These are phyloP conservation scores for Scyliorhinus canicula DNA, from an alignment of 2,797 vertebrate genomes.

Conservation along the genomic window DNA sequence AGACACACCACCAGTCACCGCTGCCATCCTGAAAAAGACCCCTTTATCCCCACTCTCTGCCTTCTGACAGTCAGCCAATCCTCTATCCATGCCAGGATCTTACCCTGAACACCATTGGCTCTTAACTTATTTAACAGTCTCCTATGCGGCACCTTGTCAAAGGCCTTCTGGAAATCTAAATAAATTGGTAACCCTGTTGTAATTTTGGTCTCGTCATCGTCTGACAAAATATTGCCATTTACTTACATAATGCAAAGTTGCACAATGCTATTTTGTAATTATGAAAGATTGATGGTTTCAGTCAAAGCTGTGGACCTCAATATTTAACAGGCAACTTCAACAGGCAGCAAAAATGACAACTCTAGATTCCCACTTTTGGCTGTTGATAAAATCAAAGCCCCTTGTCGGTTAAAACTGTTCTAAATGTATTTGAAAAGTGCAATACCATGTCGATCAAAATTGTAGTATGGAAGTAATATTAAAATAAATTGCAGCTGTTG, in stretches of 20 bases:
- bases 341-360: neutral
- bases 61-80: no score
- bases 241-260: neutral
- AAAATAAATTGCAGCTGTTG: neutral
- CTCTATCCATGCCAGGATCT: no score
- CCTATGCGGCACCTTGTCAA: no score
- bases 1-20: no score
- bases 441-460: neutral
- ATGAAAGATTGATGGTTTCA: neutral
- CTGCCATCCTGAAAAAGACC: no score
- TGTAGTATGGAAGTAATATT: neutral
- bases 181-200: neutral
- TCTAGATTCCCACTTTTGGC: neutral
- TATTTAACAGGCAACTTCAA: neutral
- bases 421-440: neutral
- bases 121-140: no score
- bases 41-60: no score
- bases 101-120: no score
- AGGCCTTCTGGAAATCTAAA: no score
- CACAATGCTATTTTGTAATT: neutral
- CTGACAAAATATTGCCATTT: neutral
- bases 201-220: neutral
- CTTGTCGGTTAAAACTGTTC: neutral
- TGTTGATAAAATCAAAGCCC: neutral
- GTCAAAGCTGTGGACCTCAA: neutral